A percentile compares a stretch with the other conserved stretches of the same genome.
Evolutionary conservation across 2,113 vertebrate species (phyloP).

Genomic region (Conger conger): DNA sequence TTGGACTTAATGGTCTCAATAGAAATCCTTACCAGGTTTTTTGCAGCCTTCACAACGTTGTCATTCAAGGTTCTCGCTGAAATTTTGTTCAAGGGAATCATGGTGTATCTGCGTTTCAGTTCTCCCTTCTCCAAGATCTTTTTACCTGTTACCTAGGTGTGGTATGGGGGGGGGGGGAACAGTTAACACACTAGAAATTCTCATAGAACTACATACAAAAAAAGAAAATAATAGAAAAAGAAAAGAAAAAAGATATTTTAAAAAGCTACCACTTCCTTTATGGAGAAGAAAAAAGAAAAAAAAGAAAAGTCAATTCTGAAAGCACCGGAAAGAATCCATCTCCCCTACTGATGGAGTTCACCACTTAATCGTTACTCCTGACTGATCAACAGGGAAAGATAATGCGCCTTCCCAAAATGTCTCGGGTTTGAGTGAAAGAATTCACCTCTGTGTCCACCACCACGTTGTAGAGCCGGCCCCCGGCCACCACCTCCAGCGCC

Average conservation of each 20-base stretch:
- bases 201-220: background rate
- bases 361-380: background rate
- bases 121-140: constrained; percentile 88
- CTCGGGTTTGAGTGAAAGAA: too few relatives aligned
- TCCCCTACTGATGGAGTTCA: background rate
- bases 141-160: constrained; percentile 83
- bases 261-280: too few relatives aligned
- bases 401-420: too few relatives aligned
- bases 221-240: too few relatives aligned
- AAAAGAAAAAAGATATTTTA: too few relatives aligned
- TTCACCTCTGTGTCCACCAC: constrained; percentile 92
- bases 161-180: background rate
- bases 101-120: constrained; percentile 84
- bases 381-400: too few relatives aligned
- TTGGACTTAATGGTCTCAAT: background rate
- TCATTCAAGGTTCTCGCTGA: constrained; percentile 74
- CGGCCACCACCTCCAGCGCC: constrained; percentile 86
- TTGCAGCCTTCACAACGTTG: constrained; percentile 70
- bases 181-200: background rate
- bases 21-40: constrained; percentile 78
- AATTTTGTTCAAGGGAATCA: constrained; percentile 95
- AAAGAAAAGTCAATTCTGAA: background rate
- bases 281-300: too few relatives aligned
- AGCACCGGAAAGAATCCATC: too few relatives aligned
- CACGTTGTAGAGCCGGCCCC: constrained; percentile 88